A percentile compares a stretch with the other conserved stretches of the same genome.
Evolutionary conservation across 2,888 invertebrate species (phyloP).

Genomic region (Drosophila greeni): DNA sequence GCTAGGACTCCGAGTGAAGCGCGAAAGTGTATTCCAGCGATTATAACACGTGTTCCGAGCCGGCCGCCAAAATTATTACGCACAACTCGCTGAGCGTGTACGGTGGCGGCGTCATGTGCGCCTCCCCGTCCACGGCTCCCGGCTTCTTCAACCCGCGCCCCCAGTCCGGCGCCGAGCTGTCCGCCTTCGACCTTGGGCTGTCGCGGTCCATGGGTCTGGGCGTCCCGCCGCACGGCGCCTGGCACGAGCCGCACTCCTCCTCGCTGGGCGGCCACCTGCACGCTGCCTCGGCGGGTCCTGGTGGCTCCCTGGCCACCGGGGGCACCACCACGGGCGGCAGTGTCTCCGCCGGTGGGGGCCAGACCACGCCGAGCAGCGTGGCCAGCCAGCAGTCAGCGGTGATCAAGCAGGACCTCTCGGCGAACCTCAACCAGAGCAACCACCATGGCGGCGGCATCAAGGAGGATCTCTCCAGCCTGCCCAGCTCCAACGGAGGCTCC

Average conservation of each 20-base stretch:
- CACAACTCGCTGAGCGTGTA: constrained; percentile 80
- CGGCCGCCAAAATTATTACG: constrained; percentile 80
- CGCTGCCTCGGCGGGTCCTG: constrained; percentile 77
- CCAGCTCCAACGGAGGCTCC: constrained; percentile 69
- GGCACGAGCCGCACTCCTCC: constrained; percentile 57
- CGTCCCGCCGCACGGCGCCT: constrained; percentile 80
- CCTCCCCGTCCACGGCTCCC: constrained; percentile 79
- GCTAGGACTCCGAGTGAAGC: constrained; percentile 20
- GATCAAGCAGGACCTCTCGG: constrained; percentile 77
- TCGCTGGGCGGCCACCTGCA: constrained; percentile 80
- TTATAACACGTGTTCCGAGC: constrained; percentile 74
- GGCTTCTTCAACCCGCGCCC: constrained; percentile 79
- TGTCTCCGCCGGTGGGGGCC: constrained; percentile 77
- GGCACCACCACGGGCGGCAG: constrained; percentile 53
- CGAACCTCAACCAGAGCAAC: constrained; percentile 70
- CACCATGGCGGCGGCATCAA: constrained; percentile 73
- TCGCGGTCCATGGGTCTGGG: constrained; percentile 82
- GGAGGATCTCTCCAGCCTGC: constrained; percentile 76
- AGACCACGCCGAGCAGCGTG: constrained; percentile 79
- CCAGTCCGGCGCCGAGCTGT: constrained; percentile 78
- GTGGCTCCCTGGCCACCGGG: constrained; percentile 60
- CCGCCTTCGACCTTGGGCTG: constrained; percentile 79
- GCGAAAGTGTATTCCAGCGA: constrained; percentile 75
- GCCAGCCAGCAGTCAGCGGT: constrained; percentile 75
- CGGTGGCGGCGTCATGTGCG: constrained; percentile 80